Evolutionary conservation across 35 echinoderm and acorn worm genomes (phyloP).

Genomic region (Strongylocentrotus purpuratus): DNA sequence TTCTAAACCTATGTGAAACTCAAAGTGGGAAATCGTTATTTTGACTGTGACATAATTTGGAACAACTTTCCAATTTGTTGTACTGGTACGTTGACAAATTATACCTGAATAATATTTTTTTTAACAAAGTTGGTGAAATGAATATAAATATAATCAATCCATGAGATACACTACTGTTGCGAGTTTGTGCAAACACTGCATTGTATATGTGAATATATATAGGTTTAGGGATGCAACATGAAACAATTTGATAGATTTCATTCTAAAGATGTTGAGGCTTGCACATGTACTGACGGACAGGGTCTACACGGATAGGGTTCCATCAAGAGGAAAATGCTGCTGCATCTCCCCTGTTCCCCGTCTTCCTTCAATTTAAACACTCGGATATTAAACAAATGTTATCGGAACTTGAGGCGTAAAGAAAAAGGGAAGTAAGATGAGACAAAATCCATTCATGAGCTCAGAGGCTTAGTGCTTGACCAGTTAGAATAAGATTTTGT

Average conservation of each 20-base stretch:
- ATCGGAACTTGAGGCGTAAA: not conserved
- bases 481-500: not conserved
- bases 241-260: not conserved
- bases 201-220: not conserved
- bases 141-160: too few species aligned
- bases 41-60: too few species aligned
- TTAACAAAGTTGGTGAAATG: too few species aligned
- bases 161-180: too few species aligned
- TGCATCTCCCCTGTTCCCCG: not conserved
- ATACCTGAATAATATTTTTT: too few species aligned
- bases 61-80: too few species aligned
- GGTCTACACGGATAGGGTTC: not conserved
- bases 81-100: too few species aligned
- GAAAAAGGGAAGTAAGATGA: not conserved
- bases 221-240: not conserved
- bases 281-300: not conserved
- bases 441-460: not conserved
- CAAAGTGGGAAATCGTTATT: too few species aligned
- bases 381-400: not conserved
- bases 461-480: not conserved
- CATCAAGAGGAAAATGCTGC: not conserved
- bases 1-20: too few species aligned
- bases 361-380: not conserved
- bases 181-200: too few species aligned
- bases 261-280: not conserved